Percentiles rank a stretch among this genome's conserved stretches.
These are phyloP conservation scores for Takifugu rubripes DNA, from an alignment of 2,797 vertebrate species.

Conservation along the genomic window DNA sequence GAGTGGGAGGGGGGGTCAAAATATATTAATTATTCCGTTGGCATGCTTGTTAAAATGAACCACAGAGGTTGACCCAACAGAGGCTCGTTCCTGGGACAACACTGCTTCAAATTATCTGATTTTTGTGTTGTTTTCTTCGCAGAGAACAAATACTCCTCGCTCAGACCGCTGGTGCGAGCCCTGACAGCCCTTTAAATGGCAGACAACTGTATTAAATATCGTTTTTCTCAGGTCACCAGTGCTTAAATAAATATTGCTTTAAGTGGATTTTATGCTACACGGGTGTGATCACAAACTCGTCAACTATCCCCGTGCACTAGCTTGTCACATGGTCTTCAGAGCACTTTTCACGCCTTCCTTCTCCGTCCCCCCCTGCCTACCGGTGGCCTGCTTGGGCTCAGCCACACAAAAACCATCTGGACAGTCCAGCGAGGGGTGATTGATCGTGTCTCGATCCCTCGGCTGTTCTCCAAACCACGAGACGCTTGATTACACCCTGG, in stretches of 20 bases:
- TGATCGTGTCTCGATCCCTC: slow-evolving; percentile 64
- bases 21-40: slow-evolving; percentile 61
- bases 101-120: slow-evolving; percentile 31
- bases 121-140: slow-evolving; percentile 18
- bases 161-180: background rate
- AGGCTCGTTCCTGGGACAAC: slow-evolving; percentile 31
- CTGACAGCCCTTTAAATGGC: slow-evolving; percentile 4
- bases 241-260: slow-evolving; percentile 22
- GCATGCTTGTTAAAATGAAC: slow-evolving; percentile 49
- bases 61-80: slow-evolving; percentile 44
- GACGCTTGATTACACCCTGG: slow-evolving; percentile 66
- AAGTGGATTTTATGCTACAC: slow-evolving; percentile 8
- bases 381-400: slow-evolving; percentile 39
- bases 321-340: slow-evolving; percentile 12
- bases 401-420: slow-evolving; percentile 57
- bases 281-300: slow-evolving; percentile 45
- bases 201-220: background rate
- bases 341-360: slow-evolving; percentile 39
- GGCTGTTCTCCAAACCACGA: slow-evolving; percentile 60
- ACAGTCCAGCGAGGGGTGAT: slow-evolving; percentile 63
- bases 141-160: background rate
- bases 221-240: background rate
- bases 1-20: slow-evolving; percentile 63
- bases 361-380: slow-evolving; percentile 14
- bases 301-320: slow-evolving; percentile 25